Percentiles rank a stretch among this genome's conserved stretches.
Evolutionary conservation across 2,888 invertebrate species (phyloP).

Genomic region (Leptopilina drosophilae): DNA sequence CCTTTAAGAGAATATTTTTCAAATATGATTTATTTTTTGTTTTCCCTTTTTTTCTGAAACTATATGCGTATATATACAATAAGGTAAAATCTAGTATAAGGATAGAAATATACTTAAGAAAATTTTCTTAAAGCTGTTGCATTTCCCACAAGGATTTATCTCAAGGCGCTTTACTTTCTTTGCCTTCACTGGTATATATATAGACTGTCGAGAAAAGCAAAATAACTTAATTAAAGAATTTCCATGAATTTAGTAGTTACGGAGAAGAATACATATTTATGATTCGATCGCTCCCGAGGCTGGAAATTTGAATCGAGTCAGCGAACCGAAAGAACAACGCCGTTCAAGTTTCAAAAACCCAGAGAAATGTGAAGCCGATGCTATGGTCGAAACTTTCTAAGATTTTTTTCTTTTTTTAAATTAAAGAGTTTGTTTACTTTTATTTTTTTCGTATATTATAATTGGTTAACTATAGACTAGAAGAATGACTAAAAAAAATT

Average conservation of each 20-base stretch:
- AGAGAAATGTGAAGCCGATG: conserved; percentile 50
- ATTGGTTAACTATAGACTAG: no score
- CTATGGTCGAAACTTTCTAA: conserved; percentile 43
- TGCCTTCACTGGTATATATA: conserved; percentile 29
- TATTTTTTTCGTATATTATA: not conserved
- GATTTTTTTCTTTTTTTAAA: conserved; percentile 44
- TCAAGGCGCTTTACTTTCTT: conserved; percentile 55
- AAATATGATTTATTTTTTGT: no score
- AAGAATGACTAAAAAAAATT: not conserved
- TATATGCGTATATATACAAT: not conserved
- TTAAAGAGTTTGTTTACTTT: conserved; percentile 32
- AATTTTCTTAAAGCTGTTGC: conserved; percentile 69
- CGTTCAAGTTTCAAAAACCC: conserved; percentile 45
- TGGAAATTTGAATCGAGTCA: conserved; percentile 64
- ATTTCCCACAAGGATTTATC: conserved; percentile 74
- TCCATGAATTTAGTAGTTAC: conserved; percentile 73
- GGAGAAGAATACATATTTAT: conserved; percentile 75
- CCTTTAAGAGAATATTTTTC: not conserved
- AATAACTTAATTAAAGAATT: conserved; percentile 77
- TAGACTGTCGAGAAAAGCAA: conserved; percentile 66
- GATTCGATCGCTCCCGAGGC: conserved; percentile 67
- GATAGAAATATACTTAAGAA: conserved; percentile 57
- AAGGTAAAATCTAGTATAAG: not conserved
- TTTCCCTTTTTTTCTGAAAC: no score
- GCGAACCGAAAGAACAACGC: conserved; percentile 55